Conservation (phyloP, 2,113 vertebrate genomes). For the Catharus fuscescens region DNA sequence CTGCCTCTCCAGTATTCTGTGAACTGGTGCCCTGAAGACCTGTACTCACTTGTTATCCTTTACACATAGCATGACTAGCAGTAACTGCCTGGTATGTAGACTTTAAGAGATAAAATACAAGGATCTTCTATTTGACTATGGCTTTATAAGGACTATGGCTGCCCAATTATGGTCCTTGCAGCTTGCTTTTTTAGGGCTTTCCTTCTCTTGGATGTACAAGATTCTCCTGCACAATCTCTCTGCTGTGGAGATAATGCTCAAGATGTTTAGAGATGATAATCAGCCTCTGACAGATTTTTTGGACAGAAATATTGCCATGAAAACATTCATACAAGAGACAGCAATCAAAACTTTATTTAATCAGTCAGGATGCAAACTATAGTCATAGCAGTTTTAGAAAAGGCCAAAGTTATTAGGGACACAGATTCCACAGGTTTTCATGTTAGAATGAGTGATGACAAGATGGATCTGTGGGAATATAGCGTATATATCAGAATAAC, state of each 20-base stretch:
- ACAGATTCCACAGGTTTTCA: not conserved
- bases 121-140: not conserved
- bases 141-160: not conserved
- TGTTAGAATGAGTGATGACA: not conserved
- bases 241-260: not conserved
- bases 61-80: accelerated
- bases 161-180: not conserved
- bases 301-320: not conserved
- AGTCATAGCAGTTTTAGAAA: not conserved
- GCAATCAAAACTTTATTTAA: not conserved
- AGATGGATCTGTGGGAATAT: not conserved
- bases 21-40: not conserved
- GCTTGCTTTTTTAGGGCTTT: not conserved
- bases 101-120: not conserved
- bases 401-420: not conserved
- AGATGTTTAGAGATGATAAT: not conserved
- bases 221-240: not conserved
- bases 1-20: not conserved
- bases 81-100: not conserved
- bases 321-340: not conserved
- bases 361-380: not conserved
- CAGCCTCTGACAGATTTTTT: not conserved
- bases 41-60: not conserved
- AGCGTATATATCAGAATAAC: not conserved
- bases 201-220: not conserved